These are phyloP conservation scores for Laticauda laticaudata DNA, from an alignment of 2,113 vertebrate genomes.

Conservation along the genomic window DNA sequence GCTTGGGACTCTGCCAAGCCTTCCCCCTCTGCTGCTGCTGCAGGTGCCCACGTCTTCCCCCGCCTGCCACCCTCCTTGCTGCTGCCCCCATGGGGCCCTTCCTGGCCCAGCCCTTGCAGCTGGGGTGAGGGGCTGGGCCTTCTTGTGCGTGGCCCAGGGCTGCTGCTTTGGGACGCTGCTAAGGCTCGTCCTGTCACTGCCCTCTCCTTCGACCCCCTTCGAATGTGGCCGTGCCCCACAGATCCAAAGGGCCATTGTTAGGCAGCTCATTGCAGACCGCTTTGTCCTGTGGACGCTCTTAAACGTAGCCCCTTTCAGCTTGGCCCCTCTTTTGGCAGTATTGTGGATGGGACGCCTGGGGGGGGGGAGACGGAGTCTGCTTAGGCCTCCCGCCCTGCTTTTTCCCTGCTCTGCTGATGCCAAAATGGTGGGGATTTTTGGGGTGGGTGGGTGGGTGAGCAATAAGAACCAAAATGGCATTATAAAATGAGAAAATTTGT, in stretches of 20 bases:
- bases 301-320: neutral
- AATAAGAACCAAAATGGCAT: too few relatives aligned
- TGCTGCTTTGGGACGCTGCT: neutral
- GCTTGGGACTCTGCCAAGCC: too few relatives aligned
- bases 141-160: neutral
- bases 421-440: neutral
- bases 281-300: neutral
- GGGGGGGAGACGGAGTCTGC: neutral
- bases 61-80: neutral
- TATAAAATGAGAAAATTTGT: too few relatives aligned
- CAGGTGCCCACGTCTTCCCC: too few relatives aligned
- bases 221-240: neutral
- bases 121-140: neutral
- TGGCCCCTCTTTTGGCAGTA: neutral
- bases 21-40: too few relatives aligned
- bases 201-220: neutral
- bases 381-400: neutral
- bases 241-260: neutral
- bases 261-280: neutral
- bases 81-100: neutral
- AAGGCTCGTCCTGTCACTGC: neutral
- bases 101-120: neutral
- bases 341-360: neutral
- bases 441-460: neutral
- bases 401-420: neutral